Base-by-base conservation (phyloP, 2,888 invertebrate genomes). In the Drosophila stalkeri region DNA sequence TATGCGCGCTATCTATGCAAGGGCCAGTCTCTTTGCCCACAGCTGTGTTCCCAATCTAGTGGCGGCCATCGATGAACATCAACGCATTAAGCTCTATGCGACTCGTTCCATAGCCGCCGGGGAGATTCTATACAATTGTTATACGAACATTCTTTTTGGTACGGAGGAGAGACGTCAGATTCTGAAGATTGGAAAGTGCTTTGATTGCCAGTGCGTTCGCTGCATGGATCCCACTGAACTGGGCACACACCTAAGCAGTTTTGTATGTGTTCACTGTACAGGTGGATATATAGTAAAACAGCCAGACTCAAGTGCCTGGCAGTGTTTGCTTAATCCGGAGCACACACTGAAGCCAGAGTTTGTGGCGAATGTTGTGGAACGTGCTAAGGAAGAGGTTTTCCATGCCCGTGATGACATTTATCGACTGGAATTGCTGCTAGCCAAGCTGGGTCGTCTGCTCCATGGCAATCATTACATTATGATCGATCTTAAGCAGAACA, bases 21-120 rank as follows among this genome's bases (percentile, higher is more conserved):
- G 94, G 73, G 96, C 96, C 0, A 95, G 96, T 0, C 91, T 97
- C 9, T 94, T 97, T 93, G 95, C 96, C 0, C 97, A 97, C 89
- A 95, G 96, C 83, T 97, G 97, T 88, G 91, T 95, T 27, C 94
- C 94, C 20, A 97, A 97, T 90, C 95, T 96, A 0, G 95, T 96
- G 82, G 94, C 97, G 73, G 94, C 96, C 0, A 95, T 97, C 16
- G 96, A 96, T 86, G 95, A 96, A 74, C 93, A 94, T 75, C 95
- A 95, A 86, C 90, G 94, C 64, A 94, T 97, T 83, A 95, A 95
- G 9, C 94, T 97, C 18, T 95, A 95, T 81, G 96, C 96, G 0
- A 95, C 95, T 80, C 92, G 93, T 0, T 93, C 94, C 63, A 96
- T 97, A 46, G 92, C 94, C 69, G 93, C 94, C 69, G 95, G 95